These are phyloP conservation scores for Eupithecia abbreviata DNA, from an alignment of 2,888 invertebrate species.

Conservation along the genomic window DNA sequence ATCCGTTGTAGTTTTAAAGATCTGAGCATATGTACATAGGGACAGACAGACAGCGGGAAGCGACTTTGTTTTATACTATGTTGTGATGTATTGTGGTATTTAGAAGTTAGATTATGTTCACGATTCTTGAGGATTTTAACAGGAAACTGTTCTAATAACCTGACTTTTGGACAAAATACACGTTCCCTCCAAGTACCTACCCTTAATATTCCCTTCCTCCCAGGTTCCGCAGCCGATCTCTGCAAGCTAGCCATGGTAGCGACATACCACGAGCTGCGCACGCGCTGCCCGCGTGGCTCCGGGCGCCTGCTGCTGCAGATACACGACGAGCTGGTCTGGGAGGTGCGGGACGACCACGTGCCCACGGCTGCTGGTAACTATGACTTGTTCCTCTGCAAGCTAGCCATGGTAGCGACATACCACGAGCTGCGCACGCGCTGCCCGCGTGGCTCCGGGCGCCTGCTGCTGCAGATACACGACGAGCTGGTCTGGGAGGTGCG, in stretches of 20 bases:
- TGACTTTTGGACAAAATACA: not conserved
- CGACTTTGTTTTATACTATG: too few species aligned
- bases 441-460: slow-evolving; percentile 49
- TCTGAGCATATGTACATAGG: too few species aligned
- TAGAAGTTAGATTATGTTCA: not conserved
- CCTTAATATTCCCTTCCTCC: not conserved
- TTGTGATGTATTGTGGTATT: too few species aligned
- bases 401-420: slow-evolving; percentile 67
- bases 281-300: slow-evolving; percentile 40
- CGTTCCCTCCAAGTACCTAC: too few species aligned
- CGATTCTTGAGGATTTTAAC: not conserved
- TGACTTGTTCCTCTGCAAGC: slow-evolving; percentile 79
- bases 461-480: slow-evolving; percentile 80
- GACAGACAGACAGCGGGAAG: too few species aligned
- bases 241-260: slow-evolving; percentile 78
- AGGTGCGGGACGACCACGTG: slow-evolving; percentile 57
- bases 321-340: slow-evolving; percentile 82
- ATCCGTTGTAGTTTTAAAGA: too few species aligned
- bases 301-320: slow-evolving; percentile 75
- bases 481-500: slow-evolving; percentile 80
- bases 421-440: slow-evolving; percentile 46
- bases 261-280: slow-evolving; percentile 50
- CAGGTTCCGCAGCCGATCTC: slow-evolving; percentile 80
- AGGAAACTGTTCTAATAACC: not conserved
- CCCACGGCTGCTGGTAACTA: slow-evolving; percentile 56